phyloP scores from a whole-genome alignment of 37 sponge, comb jelly and placozoan genomes.

The Mnemiopsis leidyi region DNA sequence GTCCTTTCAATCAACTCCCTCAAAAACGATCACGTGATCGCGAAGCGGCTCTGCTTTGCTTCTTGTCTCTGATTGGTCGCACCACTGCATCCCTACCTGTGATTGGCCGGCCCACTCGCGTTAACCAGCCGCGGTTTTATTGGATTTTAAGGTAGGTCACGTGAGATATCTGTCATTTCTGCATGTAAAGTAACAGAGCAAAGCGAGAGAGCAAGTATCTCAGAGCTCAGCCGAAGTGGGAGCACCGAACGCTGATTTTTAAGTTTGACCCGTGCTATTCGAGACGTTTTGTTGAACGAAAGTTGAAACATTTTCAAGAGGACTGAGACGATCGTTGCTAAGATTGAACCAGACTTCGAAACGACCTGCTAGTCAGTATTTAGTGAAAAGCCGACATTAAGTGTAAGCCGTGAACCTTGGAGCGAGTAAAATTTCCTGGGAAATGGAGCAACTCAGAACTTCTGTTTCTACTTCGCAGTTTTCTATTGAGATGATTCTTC shows the following conservation, averaged over 20 bases:
- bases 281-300: not conserved
- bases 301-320: too few species aligned
- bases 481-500: not conserved
- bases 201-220: not conserved
- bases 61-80: not conserved
- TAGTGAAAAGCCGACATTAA: too few species aligned
- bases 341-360: too few species aligned
- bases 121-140: not conserved
- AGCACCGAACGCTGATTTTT: not conserved
- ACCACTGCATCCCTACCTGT: not conserved
- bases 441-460: not conserved
- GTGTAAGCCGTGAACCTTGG: too few species aligned
- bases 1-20: not conserved
- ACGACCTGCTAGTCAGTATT: too few species aligned
- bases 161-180: conserved; percentile 7
- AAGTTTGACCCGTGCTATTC: not conserved
- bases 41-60: not conserved
- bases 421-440: too few species aligned
- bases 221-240: not conserved
- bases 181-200: not conserved
- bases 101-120: not conserved
- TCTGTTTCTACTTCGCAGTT: not conserved
- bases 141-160: conserved; percentile 24
- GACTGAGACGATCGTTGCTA: too few species aligned
- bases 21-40: not conserved